Conservation (phyloP, 2,113 vertebrate genomes). For the Prolemur simus region DNA sequence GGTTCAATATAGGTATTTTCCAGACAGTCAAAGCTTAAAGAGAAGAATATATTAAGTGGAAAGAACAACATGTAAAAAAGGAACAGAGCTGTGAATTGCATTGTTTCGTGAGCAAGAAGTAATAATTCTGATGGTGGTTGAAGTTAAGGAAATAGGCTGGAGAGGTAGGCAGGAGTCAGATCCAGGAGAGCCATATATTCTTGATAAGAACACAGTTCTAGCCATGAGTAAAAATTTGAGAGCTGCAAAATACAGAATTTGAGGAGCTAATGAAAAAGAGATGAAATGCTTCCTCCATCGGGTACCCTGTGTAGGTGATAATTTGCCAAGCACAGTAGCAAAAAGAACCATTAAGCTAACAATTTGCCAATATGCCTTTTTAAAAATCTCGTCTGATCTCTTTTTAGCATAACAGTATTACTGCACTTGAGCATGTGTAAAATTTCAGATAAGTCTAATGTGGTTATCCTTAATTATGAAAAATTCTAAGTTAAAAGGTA, state of each 20-base stretch:
- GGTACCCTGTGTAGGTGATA: background rate
- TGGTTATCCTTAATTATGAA: constrained; percentile 36
- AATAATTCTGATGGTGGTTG: background rate
- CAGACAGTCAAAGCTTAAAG: background rate
- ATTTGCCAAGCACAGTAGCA: background rate
- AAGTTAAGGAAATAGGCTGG: background rate
- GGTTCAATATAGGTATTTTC: background rate
- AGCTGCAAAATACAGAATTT: constrained; percentile 27
- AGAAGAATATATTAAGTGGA: background rate
- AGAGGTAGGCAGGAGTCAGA: background rate
- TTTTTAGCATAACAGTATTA: background rate
- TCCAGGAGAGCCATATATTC: background rate
- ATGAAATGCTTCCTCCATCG: background rate
- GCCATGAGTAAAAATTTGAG: background rate
- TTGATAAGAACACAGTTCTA: background rate
- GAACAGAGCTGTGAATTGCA: background rate
- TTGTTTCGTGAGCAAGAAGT: constrained; percentile 6
- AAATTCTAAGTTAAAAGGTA: background rate
- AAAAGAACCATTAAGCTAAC: background rate
- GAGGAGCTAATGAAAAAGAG: background rate
- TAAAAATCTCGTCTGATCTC: background rate
- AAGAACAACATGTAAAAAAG: constrained; percentile 17
- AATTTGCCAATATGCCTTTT: background rate
- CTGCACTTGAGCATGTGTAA: constrained; percentile 3
- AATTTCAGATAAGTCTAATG: background rate